A percentile compares a stretch with the other conserved stretches of the same genome.
Conservation (phyloP, 2,797 vertebrate species). For the Cygnus olor region DNA sequence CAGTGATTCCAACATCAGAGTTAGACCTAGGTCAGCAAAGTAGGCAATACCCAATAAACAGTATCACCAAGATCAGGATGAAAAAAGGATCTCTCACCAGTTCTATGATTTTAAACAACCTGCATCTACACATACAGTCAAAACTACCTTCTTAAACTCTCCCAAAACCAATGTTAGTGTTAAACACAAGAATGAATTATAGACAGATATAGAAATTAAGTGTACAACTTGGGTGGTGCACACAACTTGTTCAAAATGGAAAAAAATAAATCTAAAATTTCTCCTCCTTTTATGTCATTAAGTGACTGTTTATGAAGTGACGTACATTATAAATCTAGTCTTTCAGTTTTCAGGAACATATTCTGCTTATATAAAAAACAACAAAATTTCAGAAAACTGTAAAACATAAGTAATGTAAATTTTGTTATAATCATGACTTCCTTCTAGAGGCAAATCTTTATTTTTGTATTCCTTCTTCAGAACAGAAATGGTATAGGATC, state of each 20-base stretch:
- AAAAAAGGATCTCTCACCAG: not conserved
- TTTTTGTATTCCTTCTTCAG: not conserved
- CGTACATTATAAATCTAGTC: not conserved
- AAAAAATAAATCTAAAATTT: not conserved
- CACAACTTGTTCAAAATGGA: not conserved
- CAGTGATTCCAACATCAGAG: not conserved
- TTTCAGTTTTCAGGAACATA: not conserved
- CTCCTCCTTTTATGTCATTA: not conserved
- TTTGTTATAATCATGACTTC: not conserved
- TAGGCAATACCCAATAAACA: not conserved
- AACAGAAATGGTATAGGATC: not conserved
- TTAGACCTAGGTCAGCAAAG: not conserved
- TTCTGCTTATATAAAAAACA: not conserved
- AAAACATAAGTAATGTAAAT: not conserved
- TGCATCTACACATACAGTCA: not conserved
- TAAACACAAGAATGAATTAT: not conserved
- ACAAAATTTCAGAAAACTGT: not conserved
- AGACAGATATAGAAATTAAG: not conserved
- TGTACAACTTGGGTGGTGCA: not conserved
- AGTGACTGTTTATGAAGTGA: not conserved
- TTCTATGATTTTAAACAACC: not conserved
- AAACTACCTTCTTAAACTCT: not conserved
- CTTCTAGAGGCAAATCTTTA: not conserved
- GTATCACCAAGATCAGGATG: not conserved
- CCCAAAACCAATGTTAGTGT: not conserved